Percentiles rank a stretch among this genome's conserved stretches.
phyloP scores from a whole-genome alignment of 2,113 vertebrate genomes.

The Coturnix japonica region DNA sequence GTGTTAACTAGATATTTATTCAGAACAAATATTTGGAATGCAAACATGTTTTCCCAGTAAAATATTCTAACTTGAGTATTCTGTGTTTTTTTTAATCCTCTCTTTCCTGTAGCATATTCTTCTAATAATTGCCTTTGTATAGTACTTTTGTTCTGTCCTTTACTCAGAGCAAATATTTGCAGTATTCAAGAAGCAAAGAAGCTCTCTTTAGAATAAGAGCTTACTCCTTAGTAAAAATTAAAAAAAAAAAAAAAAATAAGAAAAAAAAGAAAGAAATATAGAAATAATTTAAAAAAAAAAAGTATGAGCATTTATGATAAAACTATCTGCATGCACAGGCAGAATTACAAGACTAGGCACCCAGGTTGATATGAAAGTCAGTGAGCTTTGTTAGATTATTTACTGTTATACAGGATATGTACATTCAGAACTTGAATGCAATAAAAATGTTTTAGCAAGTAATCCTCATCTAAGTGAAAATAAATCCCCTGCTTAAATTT shows the following conservation, averaged over 20 bases:
- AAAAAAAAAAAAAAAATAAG: neutral
- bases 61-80: neutral
- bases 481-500: conserved; percentile 32
- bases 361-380: neutral
- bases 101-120: neutral
- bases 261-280: no score
- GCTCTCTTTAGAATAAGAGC: neutral
- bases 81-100: neutral
- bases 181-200: neutral
- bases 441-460: neutral
- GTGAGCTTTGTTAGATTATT: neutral
- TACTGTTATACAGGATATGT: neutral
- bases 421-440: neutral
- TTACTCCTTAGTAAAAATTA: neutral
- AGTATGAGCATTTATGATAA: neutral
- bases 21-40: neutral
- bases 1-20: neutral
- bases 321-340: neutral
- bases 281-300: neutral
- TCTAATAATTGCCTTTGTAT: neutral
- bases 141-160: neutral
- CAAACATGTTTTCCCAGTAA: neutral
- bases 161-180: neutral
- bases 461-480: conserved; percentile 39
- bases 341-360: neutral